Conservation (phyloP, 2,888 invertebrate genomes). For the Dioctria linearis region DNA sequence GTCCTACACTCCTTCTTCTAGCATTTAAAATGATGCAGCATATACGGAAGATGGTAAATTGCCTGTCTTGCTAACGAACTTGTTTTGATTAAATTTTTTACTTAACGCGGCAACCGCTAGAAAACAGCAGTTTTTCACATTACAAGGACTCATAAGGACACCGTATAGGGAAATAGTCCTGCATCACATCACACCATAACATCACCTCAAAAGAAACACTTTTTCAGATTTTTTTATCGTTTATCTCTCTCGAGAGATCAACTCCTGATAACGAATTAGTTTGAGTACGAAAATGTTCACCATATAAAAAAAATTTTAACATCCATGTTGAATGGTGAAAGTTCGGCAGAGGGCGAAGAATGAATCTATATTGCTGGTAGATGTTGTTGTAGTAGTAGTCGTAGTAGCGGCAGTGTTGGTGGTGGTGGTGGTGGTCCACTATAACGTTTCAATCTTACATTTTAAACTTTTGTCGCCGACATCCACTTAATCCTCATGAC, state of each 20-base stretch:
- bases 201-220: not conserved
- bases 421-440: not conserved
- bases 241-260: slow-evolving; percentile 49
- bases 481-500: slow-evolving; percentile 51
- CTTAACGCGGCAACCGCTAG: slow-evolving; percentile 32
- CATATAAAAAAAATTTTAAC: slow-evolving; percentile 39
- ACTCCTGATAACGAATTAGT: slow-evolving; percentile 51
- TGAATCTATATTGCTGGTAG: no score
- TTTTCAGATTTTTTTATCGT: slow-evolving; percentile 32
- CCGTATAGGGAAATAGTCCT: slow-evolving; percentile 21
- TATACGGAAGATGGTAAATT: slow-evolving; percentile 45
- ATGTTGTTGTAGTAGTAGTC: no score
- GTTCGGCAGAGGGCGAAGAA: not conserved
- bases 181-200: not conserved
- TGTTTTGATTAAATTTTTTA: slow-evolving; percentile 62
- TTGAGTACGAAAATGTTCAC: slow-evolving; percentile 40
- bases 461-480: slow-evolving; percentile 15
- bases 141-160: slow-evolving; percentile 13
- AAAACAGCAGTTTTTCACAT: not conserved
- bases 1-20: not conserved
- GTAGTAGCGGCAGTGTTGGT: not conserved
- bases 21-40: slow-evolving; percentile 3
- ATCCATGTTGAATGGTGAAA: not conserved
- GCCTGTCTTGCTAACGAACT: slow-evolving; percentile 61
- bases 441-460: slow-evolving; percentile 1